Conservation (phyloP, 1,140 invertebrate species). For the Dreissena polymorpha region DNA sequence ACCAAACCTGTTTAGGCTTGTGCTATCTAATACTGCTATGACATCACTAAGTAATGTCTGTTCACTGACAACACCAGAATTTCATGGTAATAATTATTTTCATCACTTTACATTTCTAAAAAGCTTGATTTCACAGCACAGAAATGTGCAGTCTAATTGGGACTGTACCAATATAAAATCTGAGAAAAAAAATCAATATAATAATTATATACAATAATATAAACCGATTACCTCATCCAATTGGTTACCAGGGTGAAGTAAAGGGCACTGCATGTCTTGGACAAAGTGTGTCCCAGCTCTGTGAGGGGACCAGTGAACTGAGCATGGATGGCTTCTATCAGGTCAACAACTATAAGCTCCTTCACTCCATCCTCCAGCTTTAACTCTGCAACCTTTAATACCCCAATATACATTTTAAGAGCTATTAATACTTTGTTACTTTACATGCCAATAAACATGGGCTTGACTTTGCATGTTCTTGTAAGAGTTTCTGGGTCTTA, state of each 20-base stretch:
- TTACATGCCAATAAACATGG: neutral
- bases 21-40: no score
- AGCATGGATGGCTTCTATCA: constrained; percentile 62
- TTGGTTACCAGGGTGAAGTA: constrained; percentile 71
- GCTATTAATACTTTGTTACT: neutral
- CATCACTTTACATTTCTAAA: no score
- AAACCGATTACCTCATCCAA: constrained; percentile 67
- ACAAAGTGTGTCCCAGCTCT: constrained; percentile 67
- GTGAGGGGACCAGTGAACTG: constrained; percentile 63
- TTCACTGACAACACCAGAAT: no score
- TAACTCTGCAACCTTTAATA: constrained; percentile 56
- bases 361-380: constrained; percentile 58
- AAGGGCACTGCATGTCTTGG: constrained; percentile 72
- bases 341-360: constrained; percentile 59
- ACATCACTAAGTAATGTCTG: no score
- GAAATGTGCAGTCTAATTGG: no score
- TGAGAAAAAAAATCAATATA: no score
- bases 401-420: neutral
- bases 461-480: neutral
- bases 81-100: no score
- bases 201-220: no score
- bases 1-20: no score
- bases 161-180: no score
- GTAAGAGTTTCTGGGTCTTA: neutral
- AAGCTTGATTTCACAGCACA: no score